phyloP scores from a whole-genome alignment of 1,140 invertebrate genomes.

The Drosophila ananassae region DNA sequence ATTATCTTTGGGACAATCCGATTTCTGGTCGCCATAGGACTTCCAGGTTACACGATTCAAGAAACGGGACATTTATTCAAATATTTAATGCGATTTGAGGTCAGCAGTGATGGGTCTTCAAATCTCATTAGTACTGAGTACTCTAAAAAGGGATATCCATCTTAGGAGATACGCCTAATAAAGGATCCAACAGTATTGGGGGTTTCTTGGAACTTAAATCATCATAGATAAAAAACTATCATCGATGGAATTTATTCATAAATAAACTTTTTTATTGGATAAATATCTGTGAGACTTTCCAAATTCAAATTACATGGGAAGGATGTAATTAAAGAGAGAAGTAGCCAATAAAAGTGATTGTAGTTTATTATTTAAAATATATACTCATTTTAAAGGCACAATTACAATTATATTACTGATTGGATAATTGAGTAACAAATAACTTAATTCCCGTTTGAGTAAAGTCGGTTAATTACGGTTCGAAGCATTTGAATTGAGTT shows the following conservation, averaged over 20 bases:
- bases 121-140: slow-evolving; percentile 24
- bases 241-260: no score
- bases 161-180: slow-evolving; percentile 9
- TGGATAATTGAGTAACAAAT: neutral
- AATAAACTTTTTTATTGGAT: neutral
- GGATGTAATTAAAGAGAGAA: neutral
- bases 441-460: slow-evolving; percentile 6
- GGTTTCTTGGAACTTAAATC: neutral
- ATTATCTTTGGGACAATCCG: slow-evolving; percentile 37
- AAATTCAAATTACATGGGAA: neutral
- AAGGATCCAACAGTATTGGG: neutral
- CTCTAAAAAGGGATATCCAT: slow-evolving; percentile 22
- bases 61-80: slow-evolving; percentile 28
- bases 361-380: neutral
- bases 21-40: slow-evolving; percentile 31
- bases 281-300: neutral
- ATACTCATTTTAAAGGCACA: neutral
- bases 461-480: slow-evolving; percentile 15
- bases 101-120: slow-evolving; percentile 28
- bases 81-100: slow-evolving; percentile 38
- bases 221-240: neutral
- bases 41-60: slow-evolving; percentile 33
- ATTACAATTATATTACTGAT: slow-evolving; percentile 13
- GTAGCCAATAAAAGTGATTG: neutral
- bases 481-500: slow-evolving; percentile 17